A percentile compares a stretch with the other conserved stretches of the same genome.
phyloP scores from a whole-genome alignment of 2,888 invertebrate genomes.

The Caenorhabditis sp. region DNA sequence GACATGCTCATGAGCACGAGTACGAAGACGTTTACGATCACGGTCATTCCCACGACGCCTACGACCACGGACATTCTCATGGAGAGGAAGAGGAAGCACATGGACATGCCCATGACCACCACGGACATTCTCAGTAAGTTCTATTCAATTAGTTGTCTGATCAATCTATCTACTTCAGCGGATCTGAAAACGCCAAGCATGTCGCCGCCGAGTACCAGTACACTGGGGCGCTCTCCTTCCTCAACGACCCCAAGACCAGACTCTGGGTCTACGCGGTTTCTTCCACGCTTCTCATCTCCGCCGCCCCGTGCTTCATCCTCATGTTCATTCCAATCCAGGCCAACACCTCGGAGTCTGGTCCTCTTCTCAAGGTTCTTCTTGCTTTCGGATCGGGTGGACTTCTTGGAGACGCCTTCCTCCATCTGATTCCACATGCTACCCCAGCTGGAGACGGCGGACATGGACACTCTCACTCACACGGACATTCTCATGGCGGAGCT shows the following conservation, averaged over 20 bases:
- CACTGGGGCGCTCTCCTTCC: conserved; percentile 66
- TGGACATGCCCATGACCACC: conserved; percentile 59
- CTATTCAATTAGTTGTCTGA: no score
- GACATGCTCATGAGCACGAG: conserved; percentile 63
- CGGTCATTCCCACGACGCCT: conserved; percentile 54
- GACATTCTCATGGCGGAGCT: conserved; percentile 66
- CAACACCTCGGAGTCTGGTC: conserved; percentile 72
- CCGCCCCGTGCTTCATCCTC: conserved; percentile 93
- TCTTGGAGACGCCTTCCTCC: conserved; percentile 97
- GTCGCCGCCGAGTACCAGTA: conserved; percentile 44
- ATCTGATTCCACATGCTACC: conserved; percentile 95
- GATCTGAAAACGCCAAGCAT: conserved; percentile 31
- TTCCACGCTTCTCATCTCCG: conserved; percentile 93
- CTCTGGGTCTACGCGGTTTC: conserved; percentile 78
- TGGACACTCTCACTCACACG: conserved; percentile 82
- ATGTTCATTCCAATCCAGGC: conserved; percentile 88
- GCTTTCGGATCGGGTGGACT: conserved; percentile 94
- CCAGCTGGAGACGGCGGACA: conserved; percentile 84
- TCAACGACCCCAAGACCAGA: conserved; percentile 73
- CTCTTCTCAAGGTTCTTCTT: conserved; percentile 82
- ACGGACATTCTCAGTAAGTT: conserved; percentile 39
- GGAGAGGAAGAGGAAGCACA: no score
- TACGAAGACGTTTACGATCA: conserved; percentile 57
- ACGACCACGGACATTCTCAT: conserved; percentile 63
- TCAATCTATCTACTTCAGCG: conserved; percentile 7